Conservation (phyloP, 2,888 invertebrate species). For the Diaperis boleti region DNA sequence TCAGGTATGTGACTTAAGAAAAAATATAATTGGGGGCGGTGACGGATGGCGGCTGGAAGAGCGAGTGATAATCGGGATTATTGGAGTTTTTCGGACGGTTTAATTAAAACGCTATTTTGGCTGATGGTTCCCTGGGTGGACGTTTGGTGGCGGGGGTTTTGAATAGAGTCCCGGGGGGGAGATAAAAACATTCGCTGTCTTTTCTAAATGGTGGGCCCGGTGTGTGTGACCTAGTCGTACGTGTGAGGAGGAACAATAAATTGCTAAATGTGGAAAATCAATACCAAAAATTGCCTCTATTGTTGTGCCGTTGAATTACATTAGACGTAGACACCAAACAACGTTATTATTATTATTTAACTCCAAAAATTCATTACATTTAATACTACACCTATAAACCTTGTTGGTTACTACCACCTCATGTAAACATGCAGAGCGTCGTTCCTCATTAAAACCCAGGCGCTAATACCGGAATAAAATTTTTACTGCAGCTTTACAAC, state of each 20-base stretch:
- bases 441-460: slow-evolving; percentile 7
- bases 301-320: too few relatives aligned
- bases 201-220: slow-evolving; percentile 7
- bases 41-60: slow-evolving; percentile 11
- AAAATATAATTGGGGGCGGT: slow-evolving; percentile 40
- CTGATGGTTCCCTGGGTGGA: slow-evolving; percentile 22
- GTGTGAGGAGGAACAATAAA: not conserved
- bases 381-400: too few relatives aligned
- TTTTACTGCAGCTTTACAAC: slow-evolving; percentile 18
- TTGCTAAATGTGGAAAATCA: too few relatives aligned
- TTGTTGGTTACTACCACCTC: too few relatives aligned
- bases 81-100: slow-evolving; percentile 2
- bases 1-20: slow-evolving; percentile 47
- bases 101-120: slow-evolving; percentile 30
- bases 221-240: not conserved
- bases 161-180: slow-evolving; percentile 15
- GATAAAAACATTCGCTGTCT: slow-evolving; percentile 18
- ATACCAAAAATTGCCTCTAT: too few relatives aligned
- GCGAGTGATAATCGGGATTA: not conserved
- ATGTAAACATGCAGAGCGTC: not conserved
- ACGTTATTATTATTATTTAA: too few relatives aligned
- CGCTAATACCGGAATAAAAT: slow-evolving; percentile 26
- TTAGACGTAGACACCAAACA: too few relatives aligned
- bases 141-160: slow-evolving; percentile 4
- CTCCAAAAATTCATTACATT: too few relatives aligned